phyloP scores from a whole-genome alignment of 2,113 vertebrate species.

The Coturnix japonica region DNA sequence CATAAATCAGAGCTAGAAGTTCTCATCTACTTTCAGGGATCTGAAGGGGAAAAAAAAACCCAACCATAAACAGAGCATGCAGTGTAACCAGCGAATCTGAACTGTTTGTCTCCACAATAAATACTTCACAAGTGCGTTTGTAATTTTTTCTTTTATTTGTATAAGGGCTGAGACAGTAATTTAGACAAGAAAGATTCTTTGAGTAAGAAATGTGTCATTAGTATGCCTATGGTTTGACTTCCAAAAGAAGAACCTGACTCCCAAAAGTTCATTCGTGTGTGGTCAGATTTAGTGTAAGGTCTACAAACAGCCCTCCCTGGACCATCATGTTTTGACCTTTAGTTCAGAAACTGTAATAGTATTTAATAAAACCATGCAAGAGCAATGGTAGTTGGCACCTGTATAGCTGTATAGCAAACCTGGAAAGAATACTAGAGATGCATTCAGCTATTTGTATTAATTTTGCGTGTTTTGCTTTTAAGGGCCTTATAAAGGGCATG shows the following conservation, averaged over 20 bases:
- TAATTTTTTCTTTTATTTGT: slow-evolving; percentile 23
- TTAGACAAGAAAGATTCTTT: slow-evolving; percentile 20
- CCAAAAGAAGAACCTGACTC: not conserved
- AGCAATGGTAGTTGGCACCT: not conserved
- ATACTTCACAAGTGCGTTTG: slow-evolving; percentile 15
- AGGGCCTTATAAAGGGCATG: not conserved
- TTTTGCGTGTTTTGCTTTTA: not conserved
- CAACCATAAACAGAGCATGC: not conserved
- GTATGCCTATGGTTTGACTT: not conserved
- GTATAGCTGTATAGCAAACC: not conserved
- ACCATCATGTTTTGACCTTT: not conserved
- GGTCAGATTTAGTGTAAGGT: not conserved
- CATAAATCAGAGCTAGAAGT: not conserved
- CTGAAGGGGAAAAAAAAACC: not conserved
- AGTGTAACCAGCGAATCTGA: not conserved
- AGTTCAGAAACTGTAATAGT: not conserved
- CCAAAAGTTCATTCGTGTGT: not conserved
- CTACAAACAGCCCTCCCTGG: not conserved
- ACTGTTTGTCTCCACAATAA: slow-evolving; percentile 49
- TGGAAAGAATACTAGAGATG: not conserved
- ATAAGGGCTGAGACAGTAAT: not conserved
- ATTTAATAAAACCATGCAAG: accelerated
- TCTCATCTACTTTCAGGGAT: not conserved
- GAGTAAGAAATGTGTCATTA: not conserved
- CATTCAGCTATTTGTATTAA: not conserved